Percentiles rank a stretch among this genome's conserved stretches.
phyloP scores from a whole-genome alignment of 2,888 invertebrate species.

The Lamellibrachia satsuma region DNA sequence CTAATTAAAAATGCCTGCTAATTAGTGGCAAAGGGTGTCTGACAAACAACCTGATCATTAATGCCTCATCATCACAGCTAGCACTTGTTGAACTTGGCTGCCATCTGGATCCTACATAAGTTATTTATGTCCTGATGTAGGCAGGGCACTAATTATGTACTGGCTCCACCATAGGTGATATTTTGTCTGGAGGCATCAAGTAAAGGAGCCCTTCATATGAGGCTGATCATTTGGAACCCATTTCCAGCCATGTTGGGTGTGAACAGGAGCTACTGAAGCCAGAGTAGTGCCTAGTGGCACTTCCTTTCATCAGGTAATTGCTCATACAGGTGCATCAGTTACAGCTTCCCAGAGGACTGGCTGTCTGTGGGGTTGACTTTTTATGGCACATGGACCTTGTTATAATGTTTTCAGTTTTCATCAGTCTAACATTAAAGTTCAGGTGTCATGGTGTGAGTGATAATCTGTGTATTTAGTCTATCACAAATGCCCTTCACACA shows the following conservation, averaged over 20 bases:
- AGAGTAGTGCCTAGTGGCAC: neutral
- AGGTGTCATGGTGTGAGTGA: neutral
- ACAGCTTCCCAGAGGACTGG: neutral
- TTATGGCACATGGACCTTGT: neutral
- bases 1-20: neutral
- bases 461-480: neutral
- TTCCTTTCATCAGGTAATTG: neutral
- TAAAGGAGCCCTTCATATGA: neutral
- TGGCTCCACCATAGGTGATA: neutral
- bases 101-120: neutral
- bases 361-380: neutral
- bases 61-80: neutral
- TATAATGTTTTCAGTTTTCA: neutral
- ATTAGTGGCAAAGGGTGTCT: neutral
- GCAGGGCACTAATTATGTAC: neutral
- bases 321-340: neutral
- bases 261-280: neutral
- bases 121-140: neutral
- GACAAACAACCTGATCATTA: neutral
- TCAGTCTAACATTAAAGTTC: neutral
- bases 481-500: no score
- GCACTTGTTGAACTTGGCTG: neutral
- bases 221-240: neutral
- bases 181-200: conserved; percentile 11
- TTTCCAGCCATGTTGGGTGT: neutral